These are phyloP conservation scores for Helogale parvula DNA, from an alignment of 2,113 vertebrate species.

Conservation along the genomic window DNA sequence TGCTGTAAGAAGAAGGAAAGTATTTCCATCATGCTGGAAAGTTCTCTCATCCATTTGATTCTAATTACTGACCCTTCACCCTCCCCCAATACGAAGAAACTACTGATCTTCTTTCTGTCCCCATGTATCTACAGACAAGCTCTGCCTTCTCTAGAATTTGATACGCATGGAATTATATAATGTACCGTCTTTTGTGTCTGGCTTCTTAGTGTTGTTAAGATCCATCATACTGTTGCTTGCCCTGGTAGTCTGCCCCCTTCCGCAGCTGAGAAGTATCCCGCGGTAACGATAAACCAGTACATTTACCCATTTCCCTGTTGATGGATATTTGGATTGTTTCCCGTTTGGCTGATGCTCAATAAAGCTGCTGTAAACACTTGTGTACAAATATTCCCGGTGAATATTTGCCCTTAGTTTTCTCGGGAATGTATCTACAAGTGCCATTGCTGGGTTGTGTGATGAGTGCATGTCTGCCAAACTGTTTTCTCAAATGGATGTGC, in stretches of 20 bases:
- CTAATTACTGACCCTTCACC: not conserved
- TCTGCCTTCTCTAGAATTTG: not conserved
- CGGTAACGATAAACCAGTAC: not conserved
- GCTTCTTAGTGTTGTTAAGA: not conserved
- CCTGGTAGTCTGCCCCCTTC: not conserved
- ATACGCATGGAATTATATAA: not conserved
- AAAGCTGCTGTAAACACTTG: not conserved
- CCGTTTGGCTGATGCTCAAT: not conserved
- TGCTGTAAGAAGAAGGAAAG: not conserved
- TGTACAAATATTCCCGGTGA: not conserved
- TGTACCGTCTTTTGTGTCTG: not conserved
- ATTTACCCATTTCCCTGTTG: not conserved
- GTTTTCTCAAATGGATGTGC: conserved; percentile 23
- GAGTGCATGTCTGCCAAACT: not conserved
- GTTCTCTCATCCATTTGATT: not conserved
- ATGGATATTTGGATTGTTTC: not conserved
- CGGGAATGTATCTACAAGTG: not conserved
- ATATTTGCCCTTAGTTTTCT: not conserved
- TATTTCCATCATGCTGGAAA: not conserved
- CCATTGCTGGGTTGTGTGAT: not conserved
- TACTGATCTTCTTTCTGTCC: not conserved
- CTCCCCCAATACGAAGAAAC: not conserved
- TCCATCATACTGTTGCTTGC: not conserved
- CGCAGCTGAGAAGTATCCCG: not conserved
- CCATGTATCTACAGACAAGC: not conserved